Conservation (phyloP, 2,888 invertebrate genomes). For the Abscondita cerata region DNA sequence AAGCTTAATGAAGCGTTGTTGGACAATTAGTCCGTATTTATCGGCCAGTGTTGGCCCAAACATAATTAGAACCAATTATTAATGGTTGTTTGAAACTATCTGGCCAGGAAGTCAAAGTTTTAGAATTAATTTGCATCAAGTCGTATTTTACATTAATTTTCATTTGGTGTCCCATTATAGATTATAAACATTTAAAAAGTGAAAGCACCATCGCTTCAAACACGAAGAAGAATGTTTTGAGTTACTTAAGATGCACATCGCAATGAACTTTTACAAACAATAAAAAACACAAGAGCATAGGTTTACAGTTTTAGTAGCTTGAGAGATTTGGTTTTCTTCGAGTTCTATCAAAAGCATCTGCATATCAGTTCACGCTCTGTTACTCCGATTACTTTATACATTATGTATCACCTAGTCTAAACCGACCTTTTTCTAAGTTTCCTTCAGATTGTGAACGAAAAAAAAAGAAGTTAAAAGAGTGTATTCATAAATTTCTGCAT, state of each 20-base stretch:
- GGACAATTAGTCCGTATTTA: slow-evolving; percentile 37
- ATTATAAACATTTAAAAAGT: no score
- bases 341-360: slow-evolving; percentile 35
- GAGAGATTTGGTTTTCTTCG: slow-evolving; percentile 18
- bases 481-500: no score
- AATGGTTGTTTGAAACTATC: slow-evolving; percentile 38
- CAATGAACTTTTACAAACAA: slow-evolving; percentile 5
- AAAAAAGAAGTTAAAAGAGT: no score
- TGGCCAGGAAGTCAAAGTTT: slow-evolving; percentile 34
- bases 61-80: slow-evolving; percentile 40
- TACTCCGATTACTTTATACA: slow-evolving; percentile 43
- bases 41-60: slow-evolving; percentile 34
- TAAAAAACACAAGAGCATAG: slow-evolving; percentile 11
- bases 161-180: neutral
- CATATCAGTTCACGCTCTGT: slow-evolving; percentile 42
- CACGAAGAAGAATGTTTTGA: no score
- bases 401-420: slow-evolving; percentile 39
- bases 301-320: slow-evolving; percentile 14
- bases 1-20: slow-evolving; percentile 34
- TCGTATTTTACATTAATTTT: slow-evolving; percentile 25
- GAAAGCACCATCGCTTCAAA: no score
- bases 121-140: slow-evolving; percentile 31
- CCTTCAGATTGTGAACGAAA: no score
- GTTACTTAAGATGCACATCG: no score
- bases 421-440: slow-evolving; percentile 13